A percentile compares a stretch with the other conserved stretches of the same genome.
Conservation (phyloP, 2,113 vertebrate species). For the Tyrannus savana region DNA sequence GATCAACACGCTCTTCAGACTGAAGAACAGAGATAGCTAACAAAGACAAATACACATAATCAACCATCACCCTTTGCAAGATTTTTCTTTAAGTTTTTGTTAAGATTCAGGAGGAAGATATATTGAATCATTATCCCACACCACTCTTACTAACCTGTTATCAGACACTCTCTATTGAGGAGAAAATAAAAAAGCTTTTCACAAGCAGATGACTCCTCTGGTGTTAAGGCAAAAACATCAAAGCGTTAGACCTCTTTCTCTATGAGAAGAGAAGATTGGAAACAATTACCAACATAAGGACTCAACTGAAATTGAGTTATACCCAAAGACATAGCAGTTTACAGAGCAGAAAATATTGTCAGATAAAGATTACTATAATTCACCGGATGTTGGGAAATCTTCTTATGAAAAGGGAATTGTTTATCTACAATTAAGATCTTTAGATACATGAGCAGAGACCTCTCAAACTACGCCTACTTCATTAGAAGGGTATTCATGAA, state of each 20-base stretch:
- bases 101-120: not conserved
- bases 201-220: not conserved
- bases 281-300: not conserved
- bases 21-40: not conserved
- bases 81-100: not conserved
- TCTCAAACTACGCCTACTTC: not conserved
- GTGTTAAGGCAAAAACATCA: not conserved
- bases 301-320: not conserved
- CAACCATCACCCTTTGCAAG: not conserved
- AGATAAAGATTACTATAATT: conserved; percentile 20
- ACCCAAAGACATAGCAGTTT: not conserved
- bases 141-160: not conserved
- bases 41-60: not conserved
- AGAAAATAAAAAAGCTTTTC: not conserved
- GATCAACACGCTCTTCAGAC: accelerated
- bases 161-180: not conserved
- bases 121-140: not conserved
- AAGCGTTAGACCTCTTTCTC: not conserved
- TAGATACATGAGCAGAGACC: not conserved
- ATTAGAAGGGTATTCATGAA: not conserved
- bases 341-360: conserved; percentile 13
- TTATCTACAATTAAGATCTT: conserved; percentile 53
- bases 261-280: not conserved
- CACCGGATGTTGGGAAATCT: not conserved
- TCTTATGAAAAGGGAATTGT: conserved; percentile 28